Base-by-base conservation (phyloP, 2,888 invertebrate genomes). In the Polymixis flavicincta region DNA sequence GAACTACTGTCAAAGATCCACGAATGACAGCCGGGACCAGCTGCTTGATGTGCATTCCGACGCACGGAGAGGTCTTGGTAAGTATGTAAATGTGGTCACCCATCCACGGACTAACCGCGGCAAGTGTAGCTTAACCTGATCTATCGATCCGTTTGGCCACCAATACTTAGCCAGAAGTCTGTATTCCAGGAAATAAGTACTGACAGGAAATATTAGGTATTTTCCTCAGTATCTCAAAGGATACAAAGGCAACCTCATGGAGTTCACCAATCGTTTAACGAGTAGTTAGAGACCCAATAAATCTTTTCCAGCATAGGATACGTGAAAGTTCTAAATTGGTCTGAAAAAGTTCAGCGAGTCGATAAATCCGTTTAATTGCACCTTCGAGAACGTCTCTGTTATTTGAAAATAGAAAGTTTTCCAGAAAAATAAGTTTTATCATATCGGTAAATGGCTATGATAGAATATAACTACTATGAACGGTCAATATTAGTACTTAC, bases 351-450 rank as follows among this genome's bases (percentile, higher is more conserved):
- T 82, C 64, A 64, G 45, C 11, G 70, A 70, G 63, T 71, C 64
- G 11, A 84, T 80, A 84, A 82, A 80, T 80, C 65, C 25, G 9
- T 45, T 67, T 64, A 63, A 80, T 82, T 68, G 68, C 50, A 55
- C 59, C 59, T 54, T 32, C 45, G 76, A 55, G 82, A 78, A 57
- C 45, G 48, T 57, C 48, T 66, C 13, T 17, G 45, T 37, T 60
- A 75, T 55, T 19, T 65, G 54, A 55, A 55, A 75, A 42, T 32
- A 37, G 19, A 14, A 63, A 45, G 14, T 66, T 54, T 66, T 66
- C 42, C 32, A 14, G 57, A 28, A 74, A 63, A 67, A 55, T 45
- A 57, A 32, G 22, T 25, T 63, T 8, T 22, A 11, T 22, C 8
- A 48, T n/a, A 48, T 42, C 7, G 42, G 4, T 71, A 54, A 71